Evolutionary conservation across 1,140 invertebrate species (phyloP).

Genomic region (Anastrepha ludens): DNA sequence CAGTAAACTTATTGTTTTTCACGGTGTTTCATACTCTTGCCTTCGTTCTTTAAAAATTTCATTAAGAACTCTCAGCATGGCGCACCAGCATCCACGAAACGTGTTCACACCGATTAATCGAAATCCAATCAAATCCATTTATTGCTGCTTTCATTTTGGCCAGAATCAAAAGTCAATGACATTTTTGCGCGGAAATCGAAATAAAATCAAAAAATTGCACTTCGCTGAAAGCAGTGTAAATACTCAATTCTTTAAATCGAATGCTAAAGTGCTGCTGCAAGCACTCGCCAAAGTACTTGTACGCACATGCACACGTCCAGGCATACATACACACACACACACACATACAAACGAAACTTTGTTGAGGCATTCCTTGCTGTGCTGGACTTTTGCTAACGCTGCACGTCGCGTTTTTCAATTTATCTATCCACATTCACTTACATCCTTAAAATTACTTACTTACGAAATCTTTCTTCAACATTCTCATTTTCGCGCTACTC

Average conservation of each 20-base stretch:
- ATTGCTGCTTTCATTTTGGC: background rate
- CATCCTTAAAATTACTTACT: slow-evolving; percentile 35
- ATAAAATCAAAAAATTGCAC: slow-evolving; percentile 43
- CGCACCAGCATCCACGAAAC: too few species aligned
- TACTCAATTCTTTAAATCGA: slow-evolving; percentile 1
- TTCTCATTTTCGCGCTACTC: background rate
- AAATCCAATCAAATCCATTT: background rate
- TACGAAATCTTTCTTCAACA: slow-evolving; percentile 18
- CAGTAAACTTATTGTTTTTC: too few species aligned
- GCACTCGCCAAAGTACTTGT: background rate
- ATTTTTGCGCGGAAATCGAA: background rate
- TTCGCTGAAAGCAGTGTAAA: slow-evolving; percentile 13
- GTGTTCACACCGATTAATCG: background rate
- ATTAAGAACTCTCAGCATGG: too few species aligned
- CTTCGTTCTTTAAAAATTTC: too few species aligned
- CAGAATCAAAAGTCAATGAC: background rate
- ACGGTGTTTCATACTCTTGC: too few species aligned
- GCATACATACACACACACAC: background rate
- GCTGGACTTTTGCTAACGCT: background rate
- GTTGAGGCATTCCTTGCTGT: too few species aligned
- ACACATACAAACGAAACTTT: background rate
- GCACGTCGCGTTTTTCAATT: slow-evolving; percentile 49
- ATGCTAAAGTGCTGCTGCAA: background rate
- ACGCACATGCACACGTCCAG: background rate
- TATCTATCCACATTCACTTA: slow-evolving; percentile 48